Evolutionary conservation across 2,113 vertebrate species (phyloP).

Genomic region (Archocentrus centrarchus): DNA sequence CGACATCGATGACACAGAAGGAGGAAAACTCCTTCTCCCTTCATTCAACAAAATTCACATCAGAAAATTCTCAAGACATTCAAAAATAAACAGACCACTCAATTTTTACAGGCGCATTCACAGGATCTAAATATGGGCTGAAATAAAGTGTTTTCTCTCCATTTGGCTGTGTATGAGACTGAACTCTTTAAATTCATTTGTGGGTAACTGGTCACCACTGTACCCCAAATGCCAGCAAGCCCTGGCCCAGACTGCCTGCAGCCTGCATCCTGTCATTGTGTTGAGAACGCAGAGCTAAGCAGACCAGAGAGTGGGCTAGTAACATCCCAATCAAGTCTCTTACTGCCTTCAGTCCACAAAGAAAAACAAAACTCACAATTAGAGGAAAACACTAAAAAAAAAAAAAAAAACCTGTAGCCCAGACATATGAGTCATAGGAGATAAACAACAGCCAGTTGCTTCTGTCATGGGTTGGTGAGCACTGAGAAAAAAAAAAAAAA

Average conservation of each 20-base stretch:
- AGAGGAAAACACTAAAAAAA: conserved; percentile 53
- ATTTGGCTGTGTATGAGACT: conserved; percentile 25
- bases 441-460: conserved; percentile 37
- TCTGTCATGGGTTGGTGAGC: conserved; percentile 19
- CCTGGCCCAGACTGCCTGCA: conserved; percentile 20
- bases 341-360: conserved; percentile 34
- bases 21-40: conserved; percentile 20
- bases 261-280: conserved; percentile 72
- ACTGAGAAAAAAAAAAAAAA: conserved; percentile 6
- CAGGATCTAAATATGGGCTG: conserved; percentile 4
- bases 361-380: conserved; percentile 59
- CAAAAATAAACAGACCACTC: conserved; percentile 29
- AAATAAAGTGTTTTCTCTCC: conserved; percentile 32
- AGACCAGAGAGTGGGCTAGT: conserved; percentile 27
- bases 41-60: conserved; percentile 19
- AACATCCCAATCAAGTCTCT: conserved; percentile 54
- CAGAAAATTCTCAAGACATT: conserved; percentile 9
- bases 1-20: conserved; percentile 12
- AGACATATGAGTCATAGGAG: conserved; percentile 38
- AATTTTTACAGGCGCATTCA: conserved; percentile 11
- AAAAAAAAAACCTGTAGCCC: conserved; percentile 22
- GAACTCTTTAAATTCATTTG: conserved; percentile 39
- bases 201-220: conserved; percentile 15
- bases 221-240: conserved; percentile 14
- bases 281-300: conserved; percentile 8